Evolutionary conservation across 2,888 invertebrate species (phyloP).

Genomic region (Tetheella fluctuosa): DNA sequence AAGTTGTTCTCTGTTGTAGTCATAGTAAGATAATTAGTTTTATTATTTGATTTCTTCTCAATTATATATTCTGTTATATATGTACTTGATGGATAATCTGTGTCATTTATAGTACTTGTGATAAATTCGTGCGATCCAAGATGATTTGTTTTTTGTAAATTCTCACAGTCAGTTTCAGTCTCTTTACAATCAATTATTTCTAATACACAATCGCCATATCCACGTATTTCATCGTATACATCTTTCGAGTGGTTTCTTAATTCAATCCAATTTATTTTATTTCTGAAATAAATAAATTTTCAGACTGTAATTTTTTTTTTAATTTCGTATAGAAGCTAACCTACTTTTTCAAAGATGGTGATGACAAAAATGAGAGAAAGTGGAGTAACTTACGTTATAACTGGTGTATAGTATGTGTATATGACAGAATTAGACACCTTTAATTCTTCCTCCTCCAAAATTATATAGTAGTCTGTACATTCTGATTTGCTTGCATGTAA

Average conservation of each 20-base stretch:
- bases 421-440: not conserved
- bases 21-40: not conserved
- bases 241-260: not conserved
- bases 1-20: not conserved
- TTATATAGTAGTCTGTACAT: not conserved
- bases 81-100: too few relatives aligned
- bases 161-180: not conserved
- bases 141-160: not conserved
- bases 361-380: not conserved
- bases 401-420: not conserved
- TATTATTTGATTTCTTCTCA: not conserved
- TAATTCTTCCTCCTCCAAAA: not conserved
- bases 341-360: too few relatives aligned
- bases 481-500: not conserved
- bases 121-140: not conserved
- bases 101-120: not conserved
- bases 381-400: too few relatives aligned
- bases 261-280: not conserved
- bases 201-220: not conserved
- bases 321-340: too few relatives aligned
- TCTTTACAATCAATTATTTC: not conserved
- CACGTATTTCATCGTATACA: conserved; percentile 1
- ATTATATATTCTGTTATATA: not conserved
- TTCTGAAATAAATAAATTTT: not conserved
- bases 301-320: too few relatives aligned